Base-by-base conservation (phyloP, 2,797 vertebrate species). In the Oryzias dopingdopingensis region DNA sequence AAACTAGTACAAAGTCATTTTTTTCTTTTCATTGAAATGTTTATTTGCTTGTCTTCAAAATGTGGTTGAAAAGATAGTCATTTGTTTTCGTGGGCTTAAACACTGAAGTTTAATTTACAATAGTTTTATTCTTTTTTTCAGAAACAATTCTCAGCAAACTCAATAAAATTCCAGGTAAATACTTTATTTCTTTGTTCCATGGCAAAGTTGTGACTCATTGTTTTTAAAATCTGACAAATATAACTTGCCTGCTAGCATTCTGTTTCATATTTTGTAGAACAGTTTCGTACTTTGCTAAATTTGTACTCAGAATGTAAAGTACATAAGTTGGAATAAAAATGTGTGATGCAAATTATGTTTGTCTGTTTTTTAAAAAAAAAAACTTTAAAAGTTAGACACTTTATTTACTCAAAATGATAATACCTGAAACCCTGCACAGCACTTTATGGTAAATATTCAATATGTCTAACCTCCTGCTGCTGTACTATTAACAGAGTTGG, bases 81-180 rank as follows among this genome's bases (percentile, higher is more conserved):
- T 37, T 13, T 37, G 10, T 37, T 10, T 32, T 37, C 12, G 10
- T 20, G 43, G 61, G 32, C 22, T 43, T 42, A 48, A 37, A 42
- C 73, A 52, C 53, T 56, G 13, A 57, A 57, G 2, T 40, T 5
- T 66, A 68, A 56, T 74, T 12, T 70, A 23, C 3, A 46, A 13
- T 46, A 12, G 18, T 0, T 71, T 8, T 0, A 71, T 65, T 61
- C 50, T 56, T 62, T n/a, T 2, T 79, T 81, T 56, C 91, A 99
- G 97, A 97, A 89, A 97, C 96, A 73, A 99, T 99, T 89, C 95
- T 99, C 89, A 95, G 95, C 81, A 98, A 97, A 89, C 89, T 99
- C 55, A 97, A 96, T 90, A 98, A 99, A 93, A 99, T 99, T 81
- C 97, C 97, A 96, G 97, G 97, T 99, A 92, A 0, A 88, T 87